Conservation (phyloP, 2,797 vertebrate genomes). For the Propithecus perrieri region DNA sequence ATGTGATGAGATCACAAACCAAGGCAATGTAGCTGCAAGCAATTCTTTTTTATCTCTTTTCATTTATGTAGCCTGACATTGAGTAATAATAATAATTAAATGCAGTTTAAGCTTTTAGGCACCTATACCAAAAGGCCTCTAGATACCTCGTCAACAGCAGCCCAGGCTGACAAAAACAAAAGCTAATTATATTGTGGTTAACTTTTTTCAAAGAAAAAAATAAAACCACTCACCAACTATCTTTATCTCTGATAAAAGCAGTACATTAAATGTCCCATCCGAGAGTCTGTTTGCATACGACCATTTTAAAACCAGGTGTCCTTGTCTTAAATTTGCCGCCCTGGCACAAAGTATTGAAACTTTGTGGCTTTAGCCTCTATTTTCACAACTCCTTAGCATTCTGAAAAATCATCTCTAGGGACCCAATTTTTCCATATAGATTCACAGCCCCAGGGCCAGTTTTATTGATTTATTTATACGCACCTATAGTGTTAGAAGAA, state of each 20-base stretch:
- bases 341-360: background rate
- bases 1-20: constrained; percentile 64
- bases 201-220: constrained; percentile 44
- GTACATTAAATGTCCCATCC: background rate
- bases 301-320: background rate
- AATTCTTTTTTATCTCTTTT: constrained; percentile 67
- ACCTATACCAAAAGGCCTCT: constrained; percentile 68
- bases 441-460: constrained; percentile 20
- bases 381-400: background rate
- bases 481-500: background rate
- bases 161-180: constrained; percentile 45
- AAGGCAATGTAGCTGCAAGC: constrained; percentile 48
- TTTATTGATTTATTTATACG: constrained; percentile 61
- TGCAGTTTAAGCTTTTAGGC: constrained; percentile 70
- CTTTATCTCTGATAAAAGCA: constrained; percentile 21
- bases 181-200: constrained; percentile 56
- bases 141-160: constrained; percentile 60
- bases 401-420: constrained; percentile 19
- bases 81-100: constrained; percentile 81
- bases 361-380: background rate
- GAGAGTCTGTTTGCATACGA: background rate
- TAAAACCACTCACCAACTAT: background rate
- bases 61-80: constrained; percentile 73
- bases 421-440: constrained; percentile 53
- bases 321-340: constrained; percentile 4